Base-by-base conservation (phyloP, 2,888 invertebrate species). In the Limnephilus auricula region DNA sequence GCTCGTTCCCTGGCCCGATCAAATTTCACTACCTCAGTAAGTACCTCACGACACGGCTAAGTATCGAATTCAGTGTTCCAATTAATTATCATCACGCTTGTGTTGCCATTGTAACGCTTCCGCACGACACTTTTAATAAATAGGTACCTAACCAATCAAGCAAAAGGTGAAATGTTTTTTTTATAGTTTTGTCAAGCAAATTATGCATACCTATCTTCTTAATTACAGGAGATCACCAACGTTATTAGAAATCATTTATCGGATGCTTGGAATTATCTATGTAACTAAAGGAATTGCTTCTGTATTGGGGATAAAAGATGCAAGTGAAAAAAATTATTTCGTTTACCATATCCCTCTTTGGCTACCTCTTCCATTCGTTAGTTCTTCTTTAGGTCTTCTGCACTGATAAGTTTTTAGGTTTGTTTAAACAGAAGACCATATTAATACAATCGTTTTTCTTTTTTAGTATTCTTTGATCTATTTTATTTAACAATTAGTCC, bases 1-100 rank as follows among this genome's bases (percentile, higher is more conserved):
- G 32, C 82, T 65, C 82, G 82, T 18, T 82, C 18, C 34, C 25
- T n/a, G 82, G 37, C 18, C 34, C 18, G 82, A 82, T 82, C 82
- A 34, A 34, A 37, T 82, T 82, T 32, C 82, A 82, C 32, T 13
- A 45, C 45, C 45, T 45, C 45, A 45, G 2, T 13, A 45, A 40
- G 40, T 6, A 82, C 82, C 34, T 31, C 65, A 65, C 65, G 25
- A 82, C 34, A 82, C 82, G 82, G 13, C 18, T 1, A 82, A 18
- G 85, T 85, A 50, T 85, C 85, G 40, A 30, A 85, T 85, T 50
- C 34, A 37, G 85, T 87, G 65, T 30, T 34, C 65, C 30, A 65
- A 87, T 34, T 25, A 31, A 87, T 18, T 18, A 87, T 32, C 31
- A 34, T 50, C 31, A 65, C n/a, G n/a, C n/a, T n/a, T n/a, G n/a